Base-by-base conservation (phyloP, 2,113 vertebrate genomes). In the Petrocephalus microphthalmus region DNA sequence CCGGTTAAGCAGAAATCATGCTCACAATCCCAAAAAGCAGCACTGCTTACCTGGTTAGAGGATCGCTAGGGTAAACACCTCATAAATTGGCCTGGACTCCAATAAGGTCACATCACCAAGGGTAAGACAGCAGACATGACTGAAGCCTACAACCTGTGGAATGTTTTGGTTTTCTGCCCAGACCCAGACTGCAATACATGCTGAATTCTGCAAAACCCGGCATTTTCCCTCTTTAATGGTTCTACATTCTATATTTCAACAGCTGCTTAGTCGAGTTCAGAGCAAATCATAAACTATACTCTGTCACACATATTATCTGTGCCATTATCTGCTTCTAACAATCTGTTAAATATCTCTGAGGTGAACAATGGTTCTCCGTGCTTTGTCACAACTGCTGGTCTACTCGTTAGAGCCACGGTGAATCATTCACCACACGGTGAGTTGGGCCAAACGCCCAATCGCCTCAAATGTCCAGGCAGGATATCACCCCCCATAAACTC, bases 401-500 rank as follows among this genome's bases (percentile, higher is more conserved):
- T 8, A n/a, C 71, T 85, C 45, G 17, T 33, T 74, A 85, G 45
- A 3, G 37, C 20, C 10, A 42, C 47, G 25, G 56, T 29, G 33
- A 88, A 33, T 52, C 57, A 45, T 84, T 52, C 82, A 52, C 53
- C 17, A 33, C 8, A 19, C 29, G 52, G 22, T 2, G 20, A 15
- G 33, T 64, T 57, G 78, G 88, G 37, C 71, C 37, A 33, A 53
- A 19, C 81, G n/a, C 78, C 78, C 37, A 22, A 19, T 56, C 25
- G 37, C 78, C 33, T 81, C 3, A 22, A 88, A 53, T 49, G 10
- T 84, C 25, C 29, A 22, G 42, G 83, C 82, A 85, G 37, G 25
- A 86, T 19, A 67, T 54, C 37, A 8, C 84, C 67, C 83, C 20
- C 22, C 83, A 67, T 86, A 84, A 42, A 86, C 88, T 86, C 88